Evolutionary conservation across 2,888 invertebrate species (phyloP), one percentile per base, ranked within the genome.

Genomic region (Bellardia pandia): DNA sequence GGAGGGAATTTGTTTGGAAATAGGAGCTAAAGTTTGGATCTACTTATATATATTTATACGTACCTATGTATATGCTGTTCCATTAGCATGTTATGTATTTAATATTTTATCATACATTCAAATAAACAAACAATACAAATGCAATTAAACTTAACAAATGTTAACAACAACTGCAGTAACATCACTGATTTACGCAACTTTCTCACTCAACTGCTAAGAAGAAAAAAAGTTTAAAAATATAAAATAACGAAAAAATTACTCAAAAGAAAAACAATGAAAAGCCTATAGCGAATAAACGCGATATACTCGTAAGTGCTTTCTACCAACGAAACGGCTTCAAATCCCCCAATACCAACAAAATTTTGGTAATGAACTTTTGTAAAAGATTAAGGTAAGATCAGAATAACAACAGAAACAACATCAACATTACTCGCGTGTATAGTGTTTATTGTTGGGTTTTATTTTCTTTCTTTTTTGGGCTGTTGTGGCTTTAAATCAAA

Each of bases 171-270:
- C 30, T 33, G 6, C 8, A 60, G 58, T 23, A 48, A 62, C 9
- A 66, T 86, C 45, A 77, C 84, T 74, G 76, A 86, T 88, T 85
- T 89, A 89, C 89, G 89, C 89, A 89, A 87, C 88, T 89, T 89
- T 89, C 87, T 76, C 86, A 88, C 51, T 82, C 45, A 66, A 69
- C 14, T 62, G 62, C 48, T 33, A 58, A 33, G 68, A 60, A 45
- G 33, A 6, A 16, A 45, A 76, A 78, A 40, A 68, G 45, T 16
- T 72, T 51, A 40, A 23, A 37, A 37, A 6, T 37, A 6, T 16
- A 11, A 58, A 40, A 78, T 40, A 48, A 14, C 48, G 51, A 23
- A 58, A 62, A 69, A 74, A 53, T n/a, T 40, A 75, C 8, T 75
- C 37, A 7, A 71, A 62, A 69, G 78, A 78, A 84, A 86, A 72